Evolutionary conservation across 2,888 invertebrate species (phyloP).

Genomic region (Rhingia campestris): DNA sequence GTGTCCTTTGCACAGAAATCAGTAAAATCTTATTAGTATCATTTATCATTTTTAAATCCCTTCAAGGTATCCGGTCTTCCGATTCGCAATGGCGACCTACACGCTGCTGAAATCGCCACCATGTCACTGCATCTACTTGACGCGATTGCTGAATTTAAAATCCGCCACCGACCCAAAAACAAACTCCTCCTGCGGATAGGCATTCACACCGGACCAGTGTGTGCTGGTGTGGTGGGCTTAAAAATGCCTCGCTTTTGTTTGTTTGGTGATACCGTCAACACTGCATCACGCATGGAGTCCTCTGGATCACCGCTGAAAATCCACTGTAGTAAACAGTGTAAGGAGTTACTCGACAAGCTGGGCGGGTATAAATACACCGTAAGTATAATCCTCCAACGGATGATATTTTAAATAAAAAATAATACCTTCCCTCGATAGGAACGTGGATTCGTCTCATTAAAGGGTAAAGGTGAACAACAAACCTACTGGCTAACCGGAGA

Average conservation of each 20-base stretch:
- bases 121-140: conserved; percentile 95
- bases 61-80: conserved; percentile 94
- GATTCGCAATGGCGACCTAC: conserved; percentile 92
- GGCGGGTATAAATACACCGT: conserved; percentile 87
- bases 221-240: conserved; percentile 95
- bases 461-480: conserved; percentile 91
- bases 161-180: conserved; percentile 93
- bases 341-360: conserved; percentile 86
- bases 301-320: conserved; percentile 92
- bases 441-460: conserved; percentile 90
- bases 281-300: conserved; percentile 93
- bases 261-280: conserved; percentile 96
- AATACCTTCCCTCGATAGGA: conserved; percentile 84
- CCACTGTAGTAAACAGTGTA: conserved; percentile 91
- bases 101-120: conserved; percentile 96
- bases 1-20: neutral
- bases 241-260: conserved; percentile 97
- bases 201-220: conserved; percentile 95
- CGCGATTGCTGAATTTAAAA: conserved; percentile 92
- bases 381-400: neutral
- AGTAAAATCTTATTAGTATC: neutral
- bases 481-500: conserved; percentile 94
- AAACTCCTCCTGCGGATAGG: conserved; percentile 94
- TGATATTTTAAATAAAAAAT: neutral
- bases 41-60: conserved; percentile 1